Conservation (phyloP, 2,888 invertebrate species). For the Drosophila nigritarsus region DNA sequence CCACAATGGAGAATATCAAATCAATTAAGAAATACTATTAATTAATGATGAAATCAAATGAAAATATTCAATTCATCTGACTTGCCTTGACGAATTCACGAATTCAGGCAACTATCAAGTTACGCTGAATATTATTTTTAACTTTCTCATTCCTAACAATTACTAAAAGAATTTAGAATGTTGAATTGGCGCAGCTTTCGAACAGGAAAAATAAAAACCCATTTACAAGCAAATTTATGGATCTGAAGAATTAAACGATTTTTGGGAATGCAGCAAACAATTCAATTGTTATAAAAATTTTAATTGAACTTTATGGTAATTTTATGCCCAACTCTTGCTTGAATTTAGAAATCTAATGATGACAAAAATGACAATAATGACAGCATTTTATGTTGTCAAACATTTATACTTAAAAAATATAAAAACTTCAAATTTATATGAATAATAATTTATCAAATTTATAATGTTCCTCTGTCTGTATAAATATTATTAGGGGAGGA, state of each 20-base stretch:
- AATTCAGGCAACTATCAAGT: constrained; percentile 39
- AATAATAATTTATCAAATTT: neutral
- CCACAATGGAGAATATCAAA: constrained; percentile 62
- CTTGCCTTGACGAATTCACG: constrained; percentile 17
- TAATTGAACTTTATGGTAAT: constrained; percentile 27
- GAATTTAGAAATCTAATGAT: constrained; percentile 7
- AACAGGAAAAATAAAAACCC: constrained; percentile 4
- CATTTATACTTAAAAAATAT: neutral
- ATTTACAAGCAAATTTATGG: constrained; percentile 15
- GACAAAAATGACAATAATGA: constrained; percentile 1
- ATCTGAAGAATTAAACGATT: constrained; percentile 22
- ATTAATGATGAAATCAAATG: constrained; percentile 64
- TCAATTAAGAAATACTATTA: constrained; percentile 58
- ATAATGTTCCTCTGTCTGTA: neutral
- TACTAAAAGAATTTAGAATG: neutral
- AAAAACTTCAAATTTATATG: neutral
- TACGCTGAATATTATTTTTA: constrained; percentile 26
- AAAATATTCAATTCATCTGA: constrained; percentile 55
- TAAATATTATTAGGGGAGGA: neutral
- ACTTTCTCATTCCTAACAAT: constrained; percentile 6
- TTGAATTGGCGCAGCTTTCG: constrained; percentile 1
- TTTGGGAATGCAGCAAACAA: constrained; percentile 33
- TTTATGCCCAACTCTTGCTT: constrained; percentile 22
- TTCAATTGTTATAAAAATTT: constrained; percentile 28
- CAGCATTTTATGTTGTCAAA: constrained; percentile 6